Base-by-base conservation (phyloP, 1,140 invertebrate species). In the Drosophila parvula region DNA sequence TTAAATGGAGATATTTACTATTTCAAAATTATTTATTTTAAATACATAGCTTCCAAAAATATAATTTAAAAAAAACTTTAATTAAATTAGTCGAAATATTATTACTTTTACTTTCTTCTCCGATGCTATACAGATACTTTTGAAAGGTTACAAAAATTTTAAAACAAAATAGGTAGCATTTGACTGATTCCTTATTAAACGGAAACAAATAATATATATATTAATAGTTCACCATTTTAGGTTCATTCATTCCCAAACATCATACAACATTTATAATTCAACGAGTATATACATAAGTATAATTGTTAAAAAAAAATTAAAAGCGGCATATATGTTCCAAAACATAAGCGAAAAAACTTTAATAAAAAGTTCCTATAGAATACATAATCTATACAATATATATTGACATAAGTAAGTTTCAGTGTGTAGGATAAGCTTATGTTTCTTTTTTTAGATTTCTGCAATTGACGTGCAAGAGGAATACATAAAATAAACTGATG, bases 341-440 rank as follows among this genome's bases (percentile, higher is more conserved):
- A n/a, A 18, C 48, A 18, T 34, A 34, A 34, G 48, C n/a, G 4
- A 18, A 34, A 51, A 11, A 51, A 51, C 10, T 16, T 34, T 16
- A 51, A 34, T 34, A 34, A 51, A 40, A 51, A 51, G 48, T 51
- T 51, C 48, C 48, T 51, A 51, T 18, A 50, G 27, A 30, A 50
- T 30, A n/a, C 28, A 30, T 30, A 50, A 12, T 27, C 30, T 28
- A 47, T 47, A 28, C 28, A 28, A 22, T 27, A 27, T 45, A 47
- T 47, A 27, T 18, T 16, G 8, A 47, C 12, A 8, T 28, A 28
- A n/a, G 6, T 28, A 28, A 50, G 47, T 30, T 50, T 27, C 27
- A 16, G 47, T 40, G 12, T 40, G 11, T 40, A 40, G 38, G 14
- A 36, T 36, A 10, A 40, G 5, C 5, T 40, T 40, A 3, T n/a